A percentile compares a stretch with the other conserved stretches of the same genome.
These are phyloP conservation scores for Octodon degus DNA, from an alignment of 2,113 vertebrate species.

Conservation along the genomic window DNA sequence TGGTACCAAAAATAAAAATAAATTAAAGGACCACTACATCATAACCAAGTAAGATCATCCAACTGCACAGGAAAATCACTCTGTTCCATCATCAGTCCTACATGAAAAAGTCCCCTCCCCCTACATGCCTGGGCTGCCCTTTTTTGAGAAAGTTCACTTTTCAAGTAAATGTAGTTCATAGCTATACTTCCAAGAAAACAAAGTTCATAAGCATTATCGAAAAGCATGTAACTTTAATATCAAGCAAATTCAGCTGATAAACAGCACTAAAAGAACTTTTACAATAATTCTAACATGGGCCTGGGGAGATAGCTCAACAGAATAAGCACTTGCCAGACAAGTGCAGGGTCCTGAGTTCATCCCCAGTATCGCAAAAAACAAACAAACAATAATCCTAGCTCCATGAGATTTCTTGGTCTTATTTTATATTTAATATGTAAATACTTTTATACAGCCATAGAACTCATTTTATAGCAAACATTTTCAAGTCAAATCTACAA, in stretches of 20 bases:
- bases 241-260: neutral
- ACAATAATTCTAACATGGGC: neutral
- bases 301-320: no score
- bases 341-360: no score
- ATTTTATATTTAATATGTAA: constrained; percentile 31
- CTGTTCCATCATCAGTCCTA: neutral
- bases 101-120: no score
- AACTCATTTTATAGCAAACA: constrained; percentile 15
- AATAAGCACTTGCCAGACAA: no score
- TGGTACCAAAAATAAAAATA: neutral
- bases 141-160: neutral
- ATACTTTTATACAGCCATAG: neutral
- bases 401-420: neutral
- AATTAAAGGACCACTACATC: neutral
- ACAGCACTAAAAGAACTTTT: neutral
- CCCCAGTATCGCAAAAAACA: no score
- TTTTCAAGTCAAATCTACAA: neutral
- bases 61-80: neutral
- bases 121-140: neutral
- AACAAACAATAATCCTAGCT: neutral
- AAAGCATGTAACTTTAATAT: neutral
- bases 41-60: neutral
- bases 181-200: neutral
- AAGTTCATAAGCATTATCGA: neutral
- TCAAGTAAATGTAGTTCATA: neutral